Conservation (phyloP, 2,888 invertebrate species). For the Synanthedon formicaeformis region DNA sequence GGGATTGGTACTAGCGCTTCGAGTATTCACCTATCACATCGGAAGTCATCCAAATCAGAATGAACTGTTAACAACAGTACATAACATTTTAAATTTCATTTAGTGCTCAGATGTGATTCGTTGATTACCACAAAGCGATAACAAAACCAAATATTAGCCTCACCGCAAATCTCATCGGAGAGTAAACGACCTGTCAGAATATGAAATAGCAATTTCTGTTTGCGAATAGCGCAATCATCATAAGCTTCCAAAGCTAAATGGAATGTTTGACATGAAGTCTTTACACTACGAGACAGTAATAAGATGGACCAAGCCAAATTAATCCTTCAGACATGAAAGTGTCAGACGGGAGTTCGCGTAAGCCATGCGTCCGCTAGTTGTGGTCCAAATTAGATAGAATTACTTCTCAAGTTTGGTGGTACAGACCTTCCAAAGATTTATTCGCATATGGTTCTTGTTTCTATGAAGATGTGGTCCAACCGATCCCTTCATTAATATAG, state of each 20-base stretch:
- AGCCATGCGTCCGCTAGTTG: slow-evolving; percentile 21
- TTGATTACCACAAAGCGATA: too few relatives aligned
- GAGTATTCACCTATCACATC: too few relatives aligned
- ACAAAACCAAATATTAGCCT: not conserved
- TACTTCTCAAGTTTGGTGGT: slow-evolving; percentile 21
- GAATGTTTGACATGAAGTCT: not conserved
- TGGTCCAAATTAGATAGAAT: slow-evolving; percentile 38
- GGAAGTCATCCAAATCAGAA: too few relatives aligned
- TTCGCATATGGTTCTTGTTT: too few relatives aligned
- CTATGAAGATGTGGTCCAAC: too few relatives aligned
- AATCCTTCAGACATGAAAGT: slow-evolving; percentile 35
- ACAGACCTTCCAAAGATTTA: too few relatives aligned
- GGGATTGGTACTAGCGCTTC: too few relatives aligned
- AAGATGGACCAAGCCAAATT: slow-evolving; percentile 32
- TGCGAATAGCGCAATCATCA: not conserved
- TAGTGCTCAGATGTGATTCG: too few relatives aligned
- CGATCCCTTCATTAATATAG: too few relatives aligned
- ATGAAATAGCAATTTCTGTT: not conserved
- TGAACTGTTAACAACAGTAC: too few relatives aligned
- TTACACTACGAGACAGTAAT: slow-evolving; percentile 2
- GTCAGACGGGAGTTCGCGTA: slow-evolving; percentile 16
- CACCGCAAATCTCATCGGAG: not conserved
- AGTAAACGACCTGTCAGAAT: not conserved
- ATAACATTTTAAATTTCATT: too few relatives aligned
- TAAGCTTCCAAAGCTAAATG: not conserved